These are phyloP conservation scores for Syngnathus scovelli DNA, from an alignment of 2,113 vertebrate genomes.

Conservation along the genomic window DNA sequence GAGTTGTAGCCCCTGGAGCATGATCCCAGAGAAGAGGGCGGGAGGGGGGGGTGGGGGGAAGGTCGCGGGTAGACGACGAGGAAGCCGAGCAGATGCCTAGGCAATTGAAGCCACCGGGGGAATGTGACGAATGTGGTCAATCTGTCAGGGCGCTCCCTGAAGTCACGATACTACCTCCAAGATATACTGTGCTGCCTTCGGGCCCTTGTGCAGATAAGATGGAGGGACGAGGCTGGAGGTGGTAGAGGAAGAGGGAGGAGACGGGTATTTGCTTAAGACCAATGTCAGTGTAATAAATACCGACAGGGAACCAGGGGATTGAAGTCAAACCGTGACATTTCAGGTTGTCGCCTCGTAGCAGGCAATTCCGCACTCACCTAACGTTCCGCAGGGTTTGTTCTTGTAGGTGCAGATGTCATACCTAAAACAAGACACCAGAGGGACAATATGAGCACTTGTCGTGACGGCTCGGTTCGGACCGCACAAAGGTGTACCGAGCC, in stretches of 20 bases:
- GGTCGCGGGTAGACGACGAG: constrained; percentile 46
- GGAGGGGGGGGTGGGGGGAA: neutral
- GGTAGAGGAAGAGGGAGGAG: neutral
- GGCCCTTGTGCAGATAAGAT: constrained; percentile 57
- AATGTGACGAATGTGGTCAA: constrained; percentile 78
- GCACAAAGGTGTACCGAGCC: neutral
- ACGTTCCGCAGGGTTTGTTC: constrained; percentile 97
- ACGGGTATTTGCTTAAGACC: neutral
- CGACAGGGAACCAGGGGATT: no score
- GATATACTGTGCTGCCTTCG: constrained; percentile 70
- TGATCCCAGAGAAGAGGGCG: constrained; percentile 38
- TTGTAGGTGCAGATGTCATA: constrained; percentile 99
- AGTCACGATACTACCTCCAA: constrained; percentile 69
- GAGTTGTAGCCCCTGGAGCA: constrained; percentile 57
- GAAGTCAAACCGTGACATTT: no score
- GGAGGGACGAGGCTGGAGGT: constrained; percentile 16
- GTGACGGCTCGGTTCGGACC: constrained; percentile 7
- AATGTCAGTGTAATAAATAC: no score
- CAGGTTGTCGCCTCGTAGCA: no score
- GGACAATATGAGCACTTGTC: neutral
- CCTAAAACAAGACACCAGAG: constrained; percentile 65
- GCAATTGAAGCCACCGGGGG: constrained; percentile 71
- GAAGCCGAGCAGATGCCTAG: constrained; percentile 76
- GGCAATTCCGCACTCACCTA: constrained; percentile 79
- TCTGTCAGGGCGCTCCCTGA: constrained; percentile 71